Conservation (phyloP, 2,797 vertebrate genomes). For the Scleropages formosus region DNA sequence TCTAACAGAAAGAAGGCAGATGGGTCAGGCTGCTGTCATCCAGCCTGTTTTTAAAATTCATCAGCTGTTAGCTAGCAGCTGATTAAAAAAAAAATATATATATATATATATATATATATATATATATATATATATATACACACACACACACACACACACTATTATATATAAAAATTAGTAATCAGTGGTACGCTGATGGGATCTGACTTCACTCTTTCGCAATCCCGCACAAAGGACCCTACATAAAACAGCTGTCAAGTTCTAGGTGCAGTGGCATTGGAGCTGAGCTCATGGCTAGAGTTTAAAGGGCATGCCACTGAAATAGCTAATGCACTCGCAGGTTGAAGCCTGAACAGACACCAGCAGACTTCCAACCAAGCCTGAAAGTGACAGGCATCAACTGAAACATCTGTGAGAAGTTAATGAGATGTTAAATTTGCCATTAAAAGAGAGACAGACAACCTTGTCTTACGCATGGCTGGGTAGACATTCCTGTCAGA, state of each 20-base stretch:
- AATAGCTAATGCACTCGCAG: slow-evolving; percentile 36
- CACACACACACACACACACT: too few relatives aligned
- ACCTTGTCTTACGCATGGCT: slow-evolving; percentile 58
- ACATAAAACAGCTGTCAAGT: slow-evolving; percentile 54
- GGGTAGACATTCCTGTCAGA: slow-evolving; percentile 54
- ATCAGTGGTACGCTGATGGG: slow-evolving; percentile 39
- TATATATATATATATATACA: too few relatives aligned
- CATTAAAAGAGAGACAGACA: slow-evolving; percentile 67
- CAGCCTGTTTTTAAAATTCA: too few relatives aligned
- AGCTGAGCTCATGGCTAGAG: slow-evolving; percentile 50
- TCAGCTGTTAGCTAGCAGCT: too few relatives aligned
- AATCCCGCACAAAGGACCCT: slow-evolving; percentile 53
- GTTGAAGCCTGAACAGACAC: neutral
- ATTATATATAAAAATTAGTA: too few relatives aligned
- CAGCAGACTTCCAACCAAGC: slow-evolving; percentile 14
- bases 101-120: too few relatives aligned
- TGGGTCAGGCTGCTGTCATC: too few relatives aligned
- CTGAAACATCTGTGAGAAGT: slow-evolving; percentile 66
- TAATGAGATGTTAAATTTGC: slow-evolving; percentile 72
- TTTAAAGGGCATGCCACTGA: slow-evolving; percentile 61
- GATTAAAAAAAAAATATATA: too few relatives aligned
- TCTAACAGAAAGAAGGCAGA: too few relatives aligned
- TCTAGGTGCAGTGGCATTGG: slow-evolving; percentile 44
- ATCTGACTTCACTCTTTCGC: slow-evolving; percentile 56
- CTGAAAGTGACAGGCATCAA: slow-evolving; percentile 43